These are phyloP conservation scores for Drosophila littoralis DNA, from an alignment of 1,140 invertebrate genomes.

Conservation along the genomic window DNA sequence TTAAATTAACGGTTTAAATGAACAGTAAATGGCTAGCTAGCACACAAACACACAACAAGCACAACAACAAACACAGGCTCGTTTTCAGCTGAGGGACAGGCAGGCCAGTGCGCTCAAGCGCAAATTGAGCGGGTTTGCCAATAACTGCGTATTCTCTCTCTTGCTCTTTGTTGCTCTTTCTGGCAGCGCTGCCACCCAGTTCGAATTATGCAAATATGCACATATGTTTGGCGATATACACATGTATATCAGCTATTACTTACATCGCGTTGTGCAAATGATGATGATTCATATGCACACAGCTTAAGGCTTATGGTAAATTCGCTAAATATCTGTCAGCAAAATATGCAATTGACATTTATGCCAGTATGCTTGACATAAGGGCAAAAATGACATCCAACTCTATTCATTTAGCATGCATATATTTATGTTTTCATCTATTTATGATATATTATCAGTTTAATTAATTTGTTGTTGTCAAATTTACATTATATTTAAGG, in stretches of 20 bases:
- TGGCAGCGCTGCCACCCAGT: conserved; percentile 18
- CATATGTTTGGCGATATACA: not conserved
- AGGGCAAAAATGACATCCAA: too few species aligned
- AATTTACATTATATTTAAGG: not conserved
- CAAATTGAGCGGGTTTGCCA: conserved; percentile 41
- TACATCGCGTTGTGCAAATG: not conserved
- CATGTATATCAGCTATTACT: not conserved
- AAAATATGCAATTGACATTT: too few species aligned
- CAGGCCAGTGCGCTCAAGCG: conserved; percentile 2
- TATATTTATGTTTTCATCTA: not conserved
- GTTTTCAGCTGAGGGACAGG: not conserved
- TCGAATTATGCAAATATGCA: not conserved
- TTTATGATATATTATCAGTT: not conserved
- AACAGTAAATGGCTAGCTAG: conserved; percentile 11
- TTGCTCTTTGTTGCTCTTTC: conserved; percentile 9
- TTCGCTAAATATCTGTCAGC: too few species aligned
- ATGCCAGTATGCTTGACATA: too few species aligned
- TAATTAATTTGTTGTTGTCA: not conserved
- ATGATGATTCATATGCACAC: too few species aligned
- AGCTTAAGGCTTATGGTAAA: too few species aligned
- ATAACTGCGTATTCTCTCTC: conserved; percentile 20
- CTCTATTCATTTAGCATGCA: too few species aligned
- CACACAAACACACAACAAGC: not conserved
- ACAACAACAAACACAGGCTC: conserved; percentile 30
- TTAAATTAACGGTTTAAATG: conserved; percentile 31